Evolutionary conservation across 1,140 invertebrate species (phyloP).

Genomic region (Hestina assimilis): DNA sequence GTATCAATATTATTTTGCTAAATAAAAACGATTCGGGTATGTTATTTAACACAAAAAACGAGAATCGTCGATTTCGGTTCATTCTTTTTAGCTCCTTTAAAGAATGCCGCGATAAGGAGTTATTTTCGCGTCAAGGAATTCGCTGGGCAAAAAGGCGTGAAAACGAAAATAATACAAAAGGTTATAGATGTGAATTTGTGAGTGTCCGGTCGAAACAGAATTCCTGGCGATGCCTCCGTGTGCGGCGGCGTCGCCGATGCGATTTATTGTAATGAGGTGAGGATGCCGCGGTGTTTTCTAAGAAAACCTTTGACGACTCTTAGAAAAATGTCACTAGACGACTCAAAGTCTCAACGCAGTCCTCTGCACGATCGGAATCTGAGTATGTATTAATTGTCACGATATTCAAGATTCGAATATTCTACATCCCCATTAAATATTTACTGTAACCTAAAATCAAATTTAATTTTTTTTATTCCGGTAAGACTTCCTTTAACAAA

Average conservation of each 20-base stretch:
- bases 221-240: slow-evolving; percentile 70
- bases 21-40: slow-evolving; percentile 62
- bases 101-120: slow-evolving; percentile 74
- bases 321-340: slow-evolving; percentile 53
- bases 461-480: too few relatives aligned
- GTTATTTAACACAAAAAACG: slow-evolving; percentile 68
- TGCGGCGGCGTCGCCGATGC: slow-evolving; percentile 55
- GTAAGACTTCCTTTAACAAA: too few relatives aligned
- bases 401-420: background rate
- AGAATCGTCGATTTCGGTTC: slow-evolving; percentile 54
- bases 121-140: slow-evolving; percentile 76
- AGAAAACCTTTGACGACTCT: slow-evolving; percentile 65
- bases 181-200: slow-evolving; percentile 76
- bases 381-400: background rate
- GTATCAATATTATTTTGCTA: slow-evolving; percentile 55
- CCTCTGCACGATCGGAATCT: slow-evolving; percentile 1
- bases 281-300: slow-evolving; percentile 57
- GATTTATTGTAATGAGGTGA: slow-evolving; percentile 74
- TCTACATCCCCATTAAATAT: background rate
- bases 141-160: slow-evolving; percentile 74
- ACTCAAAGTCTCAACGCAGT: background rate
- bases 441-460: too few relatives aligned
- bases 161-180: slow-evolving; percentile 77
- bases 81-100: slow-evolving; percentile 72
- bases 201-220: slow-evolving; percentile 75